Conservation (phyloP, 2,797 vertebrate species). For the Periparus ater region DNA sequence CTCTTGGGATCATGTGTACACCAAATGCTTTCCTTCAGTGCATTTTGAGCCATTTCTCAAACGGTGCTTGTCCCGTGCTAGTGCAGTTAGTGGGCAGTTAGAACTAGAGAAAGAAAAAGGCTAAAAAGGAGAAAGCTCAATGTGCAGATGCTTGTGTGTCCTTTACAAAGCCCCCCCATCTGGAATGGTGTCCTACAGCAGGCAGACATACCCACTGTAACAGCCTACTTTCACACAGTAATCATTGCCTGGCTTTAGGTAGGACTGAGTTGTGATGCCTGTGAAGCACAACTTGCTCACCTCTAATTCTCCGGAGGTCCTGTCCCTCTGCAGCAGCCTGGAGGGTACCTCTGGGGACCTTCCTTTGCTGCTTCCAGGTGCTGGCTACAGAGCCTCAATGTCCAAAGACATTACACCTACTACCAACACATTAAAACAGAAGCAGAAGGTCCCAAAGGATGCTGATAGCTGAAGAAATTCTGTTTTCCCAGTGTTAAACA, state of each 20-base stretch:
- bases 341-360: neutral
- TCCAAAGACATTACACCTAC: neutral
- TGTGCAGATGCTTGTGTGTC: neutral
- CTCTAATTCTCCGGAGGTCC: neutral
- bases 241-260: neutral
- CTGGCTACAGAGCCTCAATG: neutral
- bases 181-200: neutral
- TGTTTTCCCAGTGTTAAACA: neutral
- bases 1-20: neutral
- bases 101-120: slow-evolving; percentile 38
- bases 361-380: neutral
- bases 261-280: neutral
- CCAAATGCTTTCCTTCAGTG: slow-evolving; percentile 37
- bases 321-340: neutral
- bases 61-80: slow-evolving; percentile 7
- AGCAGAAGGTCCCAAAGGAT: neutral
- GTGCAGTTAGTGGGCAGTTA: slow-evolving; percentile 54
- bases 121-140: neutral
- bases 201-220: neutral
- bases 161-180: neutral
- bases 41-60: slow-evolving; percentile 20
- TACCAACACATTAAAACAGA: neutral
- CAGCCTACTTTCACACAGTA: accelerated
- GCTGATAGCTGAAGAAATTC: neutral
- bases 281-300: neutral